phyloP scores from a whole-genome alignment of 2,797 vertebrate species.

The Botia almorhae region DNA sequence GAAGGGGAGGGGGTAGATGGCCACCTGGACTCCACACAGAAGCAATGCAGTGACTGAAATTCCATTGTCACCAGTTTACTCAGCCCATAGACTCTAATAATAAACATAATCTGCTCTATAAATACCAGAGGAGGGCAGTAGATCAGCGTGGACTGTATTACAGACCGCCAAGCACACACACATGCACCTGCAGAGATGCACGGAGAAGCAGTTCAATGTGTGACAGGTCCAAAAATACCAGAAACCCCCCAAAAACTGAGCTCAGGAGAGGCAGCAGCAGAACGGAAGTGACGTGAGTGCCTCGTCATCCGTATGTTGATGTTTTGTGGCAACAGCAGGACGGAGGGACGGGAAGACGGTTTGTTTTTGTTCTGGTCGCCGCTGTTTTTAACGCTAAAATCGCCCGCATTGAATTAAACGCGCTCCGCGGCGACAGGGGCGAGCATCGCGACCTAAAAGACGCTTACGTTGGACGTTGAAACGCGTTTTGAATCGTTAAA shows the following conservation, averaged over 20 bases:
- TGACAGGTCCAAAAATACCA: background rate
- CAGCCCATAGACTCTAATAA: background rate
- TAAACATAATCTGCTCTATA: background rate
- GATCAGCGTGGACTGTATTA: background rate
- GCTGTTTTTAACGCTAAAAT: constrained; percentile 58
- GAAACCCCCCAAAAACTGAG: background rate
- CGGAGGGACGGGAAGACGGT: constrained; percentile 66
- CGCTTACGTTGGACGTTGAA: constrained; percentile 56
- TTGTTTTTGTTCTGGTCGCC: constrained; percentile 78
- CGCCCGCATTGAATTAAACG: constrained; percentile 7
- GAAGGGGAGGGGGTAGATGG: too few relatives aligned
- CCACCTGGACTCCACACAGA: background rate
- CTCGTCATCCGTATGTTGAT: constrained; percentile 81
- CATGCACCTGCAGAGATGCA: constrained; percentile 2
- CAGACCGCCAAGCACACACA: background rate
- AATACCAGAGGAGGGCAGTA: background rate
- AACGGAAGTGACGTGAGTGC: constrained; percentile 75
- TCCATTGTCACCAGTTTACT: background rate
- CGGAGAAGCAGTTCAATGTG: background rate
- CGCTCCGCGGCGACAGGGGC: constrained; percentile 1
- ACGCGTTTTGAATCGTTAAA: constrained; percentile 58
- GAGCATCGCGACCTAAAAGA: background rate
- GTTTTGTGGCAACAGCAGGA: constrained; percentile 78
- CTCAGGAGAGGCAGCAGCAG: background rate
- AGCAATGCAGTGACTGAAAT: background rate